phyloP scores from a whole-genome alignment of 2,888 invertebrate species.

The Allophyes oxyacanthae region DNA sequence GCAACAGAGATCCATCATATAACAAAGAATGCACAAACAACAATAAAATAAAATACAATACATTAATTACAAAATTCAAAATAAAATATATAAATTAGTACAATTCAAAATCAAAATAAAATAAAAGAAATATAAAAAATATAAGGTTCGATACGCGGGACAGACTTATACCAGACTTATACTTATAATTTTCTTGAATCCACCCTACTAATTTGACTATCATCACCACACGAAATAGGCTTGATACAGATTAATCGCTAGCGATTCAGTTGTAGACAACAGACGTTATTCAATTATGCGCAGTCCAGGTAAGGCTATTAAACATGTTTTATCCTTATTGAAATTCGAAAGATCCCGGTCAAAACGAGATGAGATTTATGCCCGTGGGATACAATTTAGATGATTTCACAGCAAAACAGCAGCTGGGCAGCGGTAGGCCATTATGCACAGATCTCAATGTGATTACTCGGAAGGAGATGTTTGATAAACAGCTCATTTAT shows the following conservation, averaged over 20 bases:
- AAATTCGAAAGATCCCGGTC: conserved; percentile 75
- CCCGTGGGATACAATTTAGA: conserved; percentile 81
- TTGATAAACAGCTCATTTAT: conserved; percentile 85
- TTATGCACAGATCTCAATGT: conserved; percentile 74
- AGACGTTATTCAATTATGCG: conserved; percentile 47
- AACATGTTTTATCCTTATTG: conserved; percentile 72
- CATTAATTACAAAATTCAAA: too few relatives aligned
- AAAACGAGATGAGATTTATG: conserved; percentile 77
- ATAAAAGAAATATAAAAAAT: too few relatives aligned
- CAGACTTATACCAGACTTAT: too few relatives aligned
- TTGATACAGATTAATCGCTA: conserved; percentile 32
- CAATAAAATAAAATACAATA: too few relatives aligned
- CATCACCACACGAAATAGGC: conserved; percentile 24
- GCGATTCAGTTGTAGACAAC: conserved; percentile 42
- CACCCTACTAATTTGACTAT: conserved; percentile 23
- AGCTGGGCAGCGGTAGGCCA: conserved; percentile 75
- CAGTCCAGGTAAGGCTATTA: conserved; percentile 59
- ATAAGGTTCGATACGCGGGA: too few relatives aligned
- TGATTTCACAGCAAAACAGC: conserved; percentile 78
- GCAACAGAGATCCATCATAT: too few relatives aligned
- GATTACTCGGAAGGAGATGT: conserved; percentile 83
- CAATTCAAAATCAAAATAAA: too few relatives aligned
- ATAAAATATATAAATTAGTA: too few relatives aligned
- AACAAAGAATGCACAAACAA: too few relatives aligned
- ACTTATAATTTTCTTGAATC: conserved; percentile 11